Evolutionary conservation across 1,140 invertebrate genomes (phyloP).

Genomic region (Bombus impatiens): DNA sequence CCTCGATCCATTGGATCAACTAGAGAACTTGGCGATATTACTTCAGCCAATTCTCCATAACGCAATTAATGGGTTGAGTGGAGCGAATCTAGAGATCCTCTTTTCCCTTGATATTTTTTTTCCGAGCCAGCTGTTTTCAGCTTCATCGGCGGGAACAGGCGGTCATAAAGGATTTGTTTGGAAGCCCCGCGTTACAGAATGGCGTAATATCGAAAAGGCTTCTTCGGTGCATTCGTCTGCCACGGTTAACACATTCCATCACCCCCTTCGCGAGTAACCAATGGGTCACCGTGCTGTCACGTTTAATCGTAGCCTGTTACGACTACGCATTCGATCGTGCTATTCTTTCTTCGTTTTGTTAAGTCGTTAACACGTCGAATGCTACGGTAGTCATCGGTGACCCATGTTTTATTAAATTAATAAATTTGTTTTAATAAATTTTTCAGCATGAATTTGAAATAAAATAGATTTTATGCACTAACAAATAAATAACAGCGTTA

Average conservation of each 20-base stretch:
- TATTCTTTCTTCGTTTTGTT: no score
- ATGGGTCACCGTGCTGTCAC: conserved; percentile 13
- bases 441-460: no score
- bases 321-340: not conserved
- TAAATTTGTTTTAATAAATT: no score
- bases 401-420: no score
- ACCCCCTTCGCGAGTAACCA: conserved; percentile 3
- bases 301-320: not conserved
- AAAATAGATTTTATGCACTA: no score
- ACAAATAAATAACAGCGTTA: no score
- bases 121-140: conserved; percentile 46
- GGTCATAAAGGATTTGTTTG: conserved; percentile 66
- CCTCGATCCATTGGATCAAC: not conserved
- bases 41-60: not conserved
- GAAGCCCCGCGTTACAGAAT: conserved; percentile 59
- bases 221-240: conserved; percentile 52
- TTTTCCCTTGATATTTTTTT: conserved; percentile 31
- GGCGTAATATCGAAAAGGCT: conserved; percentile 54
- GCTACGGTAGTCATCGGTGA: no score
- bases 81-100: conserved; percentile 44
- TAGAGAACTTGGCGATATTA: not conserved
- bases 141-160: conserved; percentile 42
- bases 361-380: no score
- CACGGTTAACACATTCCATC: conserved; percentile 36
- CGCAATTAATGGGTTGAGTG: conserved; percentile 30